Conservation (phyloP, 2,888 invertebrate species). For the Scrobipalpa costella region DNA sequence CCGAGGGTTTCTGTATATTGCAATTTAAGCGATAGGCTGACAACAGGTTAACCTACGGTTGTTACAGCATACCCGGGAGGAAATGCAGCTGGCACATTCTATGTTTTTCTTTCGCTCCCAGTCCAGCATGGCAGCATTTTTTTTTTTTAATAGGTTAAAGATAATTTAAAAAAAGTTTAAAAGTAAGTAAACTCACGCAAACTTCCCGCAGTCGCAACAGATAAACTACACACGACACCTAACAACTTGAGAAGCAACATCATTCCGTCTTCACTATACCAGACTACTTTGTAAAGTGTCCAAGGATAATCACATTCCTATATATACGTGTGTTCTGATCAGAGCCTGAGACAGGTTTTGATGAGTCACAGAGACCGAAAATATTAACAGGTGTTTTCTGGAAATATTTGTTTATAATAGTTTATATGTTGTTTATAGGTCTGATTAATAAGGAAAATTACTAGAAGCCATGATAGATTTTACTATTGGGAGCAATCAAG, state of each 20-base stretch:
- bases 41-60: too few relatives aligned
- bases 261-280: conserved; percentile 12
- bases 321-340: conserved; percentile 9
- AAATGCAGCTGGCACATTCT: too few relatives aligned
- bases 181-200: conserved; percentile 12
- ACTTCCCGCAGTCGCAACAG: background rate
- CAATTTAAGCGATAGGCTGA: too few relatives aligned
- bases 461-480: background rate
- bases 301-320: background rate
- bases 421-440: background rate
- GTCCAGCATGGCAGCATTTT: too few relatives aligned
- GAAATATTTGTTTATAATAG: background rate
- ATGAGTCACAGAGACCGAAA: background rate
- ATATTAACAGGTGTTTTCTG: background rate
- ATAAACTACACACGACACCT: conserved; percentile 11
- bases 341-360: conserved; percentile 17
- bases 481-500: too few relatives aligned
- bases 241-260: conserved; percentile 19
- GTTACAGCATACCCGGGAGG: too few relatives aligned
- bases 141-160: too few relatives aligned
- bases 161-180: background rate
- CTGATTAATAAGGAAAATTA: background rate
- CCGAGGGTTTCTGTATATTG: too few relatives aligned
- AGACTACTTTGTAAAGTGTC: conserved; percentile 21
- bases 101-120: too few relatives aligned